Evolutionary conservation across 92 coral and sea anemone genomes (phyloP), one percentile per base, ranked within the genome.

Genomic region (Phymanthus crucifer): DNA sequence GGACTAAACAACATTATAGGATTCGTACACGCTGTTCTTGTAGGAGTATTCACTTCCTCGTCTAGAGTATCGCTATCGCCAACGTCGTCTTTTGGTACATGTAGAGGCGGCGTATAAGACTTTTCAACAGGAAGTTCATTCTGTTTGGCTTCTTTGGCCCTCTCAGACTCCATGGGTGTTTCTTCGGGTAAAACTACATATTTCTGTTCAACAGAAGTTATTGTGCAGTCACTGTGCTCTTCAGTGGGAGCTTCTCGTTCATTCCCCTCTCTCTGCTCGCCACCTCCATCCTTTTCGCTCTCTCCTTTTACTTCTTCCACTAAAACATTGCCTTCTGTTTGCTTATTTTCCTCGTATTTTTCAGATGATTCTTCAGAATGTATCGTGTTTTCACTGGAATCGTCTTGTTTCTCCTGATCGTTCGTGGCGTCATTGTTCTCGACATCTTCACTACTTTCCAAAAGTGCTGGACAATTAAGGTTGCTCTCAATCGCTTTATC

Each of bases 1-100:
- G 78, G 78, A 33, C 58, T 38, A 40, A 81, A 81, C 12, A 81
- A 73, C 16, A 73, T 24, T 23, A 38, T 73, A n/a, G 85, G 85
- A 40, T 81, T 64, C 11, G 76, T 37, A 2, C 40, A 23, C 2
- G 78, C 77, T 33, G 71, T 12, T 16, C 85, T 69, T 33, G 66
- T 57, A n/a, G 85, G 85, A 2, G 85, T 81, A 43, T 21, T 58
- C 26, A 21, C 27, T 8, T 54, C 64, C 6, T 54, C 64, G n/a
- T 54, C 64, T 54, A 54, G 27, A 54, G 64, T 54, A 23, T 54
- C 27, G 11, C 64, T 78, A 32, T 18, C 46, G 9, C 73, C 68
- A 0, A 0, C 33, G 10, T 34, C 78, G 9, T 71, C 88, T 65
- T 65, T 68, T 17, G 68, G 66, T 19, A 67, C 21, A 66, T 27